Evolutionary conservation across 2,797 vertebrate species (phyloP).

Genomic region (Sebastes aleutianus): DNA sequence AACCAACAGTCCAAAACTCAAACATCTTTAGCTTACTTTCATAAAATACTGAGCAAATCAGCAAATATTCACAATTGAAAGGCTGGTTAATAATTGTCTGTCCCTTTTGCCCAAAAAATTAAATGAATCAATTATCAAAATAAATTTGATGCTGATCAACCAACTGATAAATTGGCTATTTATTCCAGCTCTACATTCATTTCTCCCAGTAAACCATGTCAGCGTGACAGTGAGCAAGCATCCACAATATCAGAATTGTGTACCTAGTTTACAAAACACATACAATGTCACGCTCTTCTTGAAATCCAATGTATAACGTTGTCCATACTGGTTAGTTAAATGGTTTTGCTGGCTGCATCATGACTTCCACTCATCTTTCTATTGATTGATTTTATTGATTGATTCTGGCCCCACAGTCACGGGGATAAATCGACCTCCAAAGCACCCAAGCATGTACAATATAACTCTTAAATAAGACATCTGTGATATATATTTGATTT

Average conservation of each 20-base stretch:
- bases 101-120: background rate
- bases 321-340: background rate
- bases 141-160: background rate
- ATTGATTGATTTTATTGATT: constrained; percentile 10
- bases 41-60: background rate
- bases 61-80: background rate
- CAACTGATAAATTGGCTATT: no score
- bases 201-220: background rate
- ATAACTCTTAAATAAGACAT: background rate
- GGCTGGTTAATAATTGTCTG: background rate
- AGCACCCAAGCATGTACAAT: background rate
- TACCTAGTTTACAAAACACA: background rate
- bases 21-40: background rate
- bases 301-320: background rate
- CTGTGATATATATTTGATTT: background rate
- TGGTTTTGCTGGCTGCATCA: background rate
- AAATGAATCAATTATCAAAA: background rate
- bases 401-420: background rate
- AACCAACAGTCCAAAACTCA: background rate
- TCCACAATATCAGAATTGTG: background rate
- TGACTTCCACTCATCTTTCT: background rate
- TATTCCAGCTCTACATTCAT: background rate
- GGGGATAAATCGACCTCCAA: background rate
- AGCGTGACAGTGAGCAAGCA: background rate
- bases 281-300: background rate